Evolutionary conservation across 2,113 vertebrate species (phyloP).

Genomic region (Nerophis lumbriciformis): DNA sequence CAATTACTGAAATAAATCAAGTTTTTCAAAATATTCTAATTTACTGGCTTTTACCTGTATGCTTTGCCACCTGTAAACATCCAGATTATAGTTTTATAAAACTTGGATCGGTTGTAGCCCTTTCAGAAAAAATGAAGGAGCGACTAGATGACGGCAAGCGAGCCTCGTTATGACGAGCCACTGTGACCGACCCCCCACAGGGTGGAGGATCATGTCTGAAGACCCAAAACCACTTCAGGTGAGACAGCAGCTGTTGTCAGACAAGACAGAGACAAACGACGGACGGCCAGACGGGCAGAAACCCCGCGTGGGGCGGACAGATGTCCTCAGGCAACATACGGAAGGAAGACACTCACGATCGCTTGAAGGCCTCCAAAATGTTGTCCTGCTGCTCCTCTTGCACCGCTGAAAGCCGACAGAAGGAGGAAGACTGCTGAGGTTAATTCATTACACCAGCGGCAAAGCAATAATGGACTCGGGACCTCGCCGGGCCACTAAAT

Average conservation of each 20-base stretch:
- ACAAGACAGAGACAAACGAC: conserved; percentile 8
- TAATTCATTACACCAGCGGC: conserved; percentile 44
- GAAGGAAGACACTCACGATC: conserved; percentile 74
- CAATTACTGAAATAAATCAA: too few relatives aligned
- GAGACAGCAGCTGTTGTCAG: neutral
- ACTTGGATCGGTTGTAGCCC: too few relatives aligned
- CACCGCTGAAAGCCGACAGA: conserved; percentile 63
- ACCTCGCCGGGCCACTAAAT: conserved; percentile 46
- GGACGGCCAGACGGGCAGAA: conserved; percentile 35
- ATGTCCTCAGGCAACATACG: conserved; percentile 45
- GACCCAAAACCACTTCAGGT: too few relatives aligned
- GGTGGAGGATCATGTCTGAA: too few relatives aligned
- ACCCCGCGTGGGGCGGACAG: conserved; percentile 40
- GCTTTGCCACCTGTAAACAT: too few relatives aligned
- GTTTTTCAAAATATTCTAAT: too few relatives aligned
- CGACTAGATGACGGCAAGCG: too few relatives aligned
- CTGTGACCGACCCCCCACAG: too few relatives aligned
- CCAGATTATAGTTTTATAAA: too few relatives aligned
- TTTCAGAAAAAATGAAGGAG: too few relatives aligned
- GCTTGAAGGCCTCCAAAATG: conserved; percentile 79
- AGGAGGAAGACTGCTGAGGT: conserved; percentile 34
- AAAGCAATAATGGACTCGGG: conserved; percentile 43
- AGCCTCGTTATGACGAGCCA: too few relatives aligned
- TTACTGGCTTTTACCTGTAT: too few relatives aligned
- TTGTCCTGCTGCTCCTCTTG: conserved; percentile 68